Evolutionary conservation across 2,113 vertebrate species (phyloP).

Genomic region (Chinchilla lanigera): DNA sequence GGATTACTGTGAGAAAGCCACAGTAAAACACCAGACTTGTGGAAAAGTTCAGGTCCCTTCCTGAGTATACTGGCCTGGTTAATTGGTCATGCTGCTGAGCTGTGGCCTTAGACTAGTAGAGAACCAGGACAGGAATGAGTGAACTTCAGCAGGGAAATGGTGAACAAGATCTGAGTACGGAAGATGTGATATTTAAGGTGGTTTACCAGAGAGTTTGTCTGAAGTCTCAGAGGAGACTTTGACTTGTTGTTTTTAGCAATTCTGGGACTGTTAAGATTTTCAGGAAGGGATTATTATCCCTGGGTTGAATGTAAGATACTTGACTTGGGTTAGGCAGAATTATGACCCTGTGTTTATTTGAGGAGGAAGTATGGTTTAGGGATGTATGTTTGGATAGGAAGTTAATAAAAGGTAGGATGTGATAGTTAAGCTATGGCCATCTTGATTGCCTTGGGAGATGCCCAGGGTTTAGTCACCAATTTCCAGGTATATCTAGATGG

Average conservation of each 20-base stretch:
- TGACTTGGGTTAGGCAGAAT: neutral
- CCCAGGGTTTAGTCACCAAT: neutral
- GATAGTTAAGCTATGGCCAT: neutral
- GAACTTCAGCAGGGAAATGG: neutral
- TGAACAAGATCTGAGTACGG: neutral
- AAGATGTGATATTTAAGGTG: neutral
- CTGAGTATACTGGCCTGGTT: neutral
- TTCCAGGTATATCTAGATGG: neutral
- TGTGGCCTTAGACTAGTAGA: neutral
- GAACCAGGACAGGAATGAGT: neutral
- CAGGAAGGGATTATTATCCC: neutral
- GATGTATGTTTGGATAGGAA: neutral
- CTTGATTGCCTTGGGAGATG: neutral
- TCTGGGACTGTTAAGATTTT: neutral
- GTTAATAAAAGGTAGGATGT: neutral
- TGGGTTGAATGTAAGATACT: neutral
- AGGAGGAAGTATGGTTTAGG: neutral
- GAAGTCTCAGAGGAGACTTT: neutral
- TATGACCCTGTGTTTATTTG: neutral
- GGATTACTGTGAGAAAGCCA: neutral
- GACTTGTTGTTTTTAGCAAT: neutral
- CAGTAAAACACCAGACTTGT: neutral
- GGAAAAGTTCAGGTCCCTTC: neutral
- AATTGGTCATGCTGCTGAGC: neutral
- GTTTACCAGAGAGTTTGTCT: neutral